phyloP scores from a whole-genome alignment of 2,113 vertebrate genomes.

The Lontra canadensis region DNA sequence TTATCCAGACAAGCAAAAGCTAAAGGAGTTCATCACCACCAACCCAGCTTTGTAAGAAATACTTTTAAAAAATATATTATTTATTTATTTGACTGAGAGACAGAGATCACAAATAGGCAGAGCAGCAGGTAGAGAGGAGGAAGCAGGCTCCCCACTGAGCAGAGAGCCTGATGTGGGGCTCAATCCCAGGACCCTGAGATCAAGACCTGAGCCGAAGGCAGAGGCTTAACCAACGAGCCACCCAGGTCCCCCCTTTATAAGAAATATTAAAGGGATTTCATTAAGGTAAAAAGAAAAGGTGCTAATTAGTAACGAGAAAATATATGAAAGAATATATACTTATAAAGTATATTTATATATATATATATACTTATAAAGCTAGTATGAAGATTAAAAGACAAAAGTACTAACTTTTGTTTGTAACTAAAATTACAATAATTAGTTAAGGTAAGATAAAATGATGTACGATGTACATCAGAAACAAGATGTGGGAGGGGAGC shows the following conservation, averaged over 20 bases:
- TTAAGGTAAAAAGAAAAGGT: not conserved
- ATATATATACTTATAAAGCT: not conserved
- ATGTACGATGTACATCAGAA: not conserved
- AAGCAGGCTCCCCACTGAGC: too few relatives aligned
- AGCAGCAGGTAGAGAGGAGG: too few relatives aligned
- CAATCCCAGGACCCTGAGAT: too few relatives aligned
- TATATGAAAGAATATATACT: not conserved
- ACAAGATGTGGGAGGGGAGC: not conserved
- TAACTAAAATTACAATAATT: not conserved
- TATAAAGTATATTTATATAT: too few relatives aligned
- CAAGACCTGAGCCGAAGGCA: too few relatives aligned
- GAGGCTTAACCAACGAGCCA: too few relatives aligned
- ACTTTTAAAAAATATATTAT: too few relatives aligned
- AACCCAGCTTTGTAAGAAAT: not conserved
- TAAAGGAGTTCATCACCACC: not conserved
- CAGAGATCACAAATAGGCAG: too few relatives aligned
- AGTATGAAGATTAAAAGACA: not conserved
- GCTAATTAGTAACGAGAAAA: not conserved
- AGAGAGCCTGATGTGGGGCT: too few relatives aligned
- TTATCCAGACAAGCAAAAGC: not conserved
- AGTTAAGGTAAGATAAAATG: not conserved
- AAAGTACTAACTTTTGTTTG: not conserved
- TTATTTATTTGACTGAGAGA: too few relatives aligned
- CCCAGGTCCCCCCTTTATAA: not conserved
- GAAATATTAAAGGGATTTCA: not conserved